Conservation (phyloP, 2,113 vertebrate species). For the Ceyx margarethae region DNA sequence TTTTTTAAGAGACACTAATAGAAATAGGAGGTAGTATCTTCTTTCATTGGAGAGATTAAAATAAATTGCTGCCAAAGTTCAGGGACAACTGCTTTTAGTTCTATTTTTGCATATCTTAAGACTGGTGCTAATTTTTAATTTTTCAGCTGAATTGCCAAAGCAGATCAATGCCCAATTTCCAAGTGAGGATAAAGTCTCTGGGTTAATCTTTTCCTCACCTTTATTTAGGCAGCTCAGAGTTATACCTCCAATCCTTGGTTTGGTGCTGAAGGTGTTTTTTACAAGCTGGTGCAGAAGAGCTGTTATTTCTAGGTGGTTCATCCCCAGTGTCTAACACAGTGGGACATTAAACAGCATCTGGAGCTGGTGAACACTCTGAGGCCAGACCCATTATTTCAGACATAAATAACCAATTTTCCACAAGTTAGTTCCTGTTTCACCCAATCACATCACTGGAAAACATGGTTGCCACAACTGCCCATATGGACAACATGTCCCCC, state of each 20-base stretch:
- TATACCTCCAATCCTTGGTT: background rate
- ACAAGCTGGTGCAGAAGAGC: background rate
- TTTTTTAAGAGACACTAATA: background rate
- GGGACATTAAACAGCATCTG: background rate
- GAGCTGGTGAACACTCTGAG: background rate
- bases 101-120: background rate
- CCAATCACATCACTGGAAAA: rapidly evolving
- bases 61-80: background rate
- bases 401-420: background rate
- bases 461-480: rapidly evolving
- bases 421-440: background rate
- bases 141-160: background rate
- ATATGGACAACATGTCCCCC: rapidly evolving
- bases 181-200: background rate
- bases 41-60: background rate
- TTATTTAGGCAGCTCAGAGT: background rate
- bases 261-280: rapidly evolving
- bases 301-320: background rate
- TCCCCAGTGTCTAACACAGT: rapidly evolving
- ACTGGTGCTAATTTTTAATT: background rate
- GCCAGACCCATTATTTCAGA: background rate
- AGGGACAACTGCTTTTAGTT: background rate
- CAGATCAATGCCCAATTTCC: background rate
- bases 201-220: background rate
- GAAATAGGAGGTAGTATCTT: background rate